phyloP scores from a whole-genome alignment of 2,797 vertebrate species.

The Crocidura indochinensis region DNA sequence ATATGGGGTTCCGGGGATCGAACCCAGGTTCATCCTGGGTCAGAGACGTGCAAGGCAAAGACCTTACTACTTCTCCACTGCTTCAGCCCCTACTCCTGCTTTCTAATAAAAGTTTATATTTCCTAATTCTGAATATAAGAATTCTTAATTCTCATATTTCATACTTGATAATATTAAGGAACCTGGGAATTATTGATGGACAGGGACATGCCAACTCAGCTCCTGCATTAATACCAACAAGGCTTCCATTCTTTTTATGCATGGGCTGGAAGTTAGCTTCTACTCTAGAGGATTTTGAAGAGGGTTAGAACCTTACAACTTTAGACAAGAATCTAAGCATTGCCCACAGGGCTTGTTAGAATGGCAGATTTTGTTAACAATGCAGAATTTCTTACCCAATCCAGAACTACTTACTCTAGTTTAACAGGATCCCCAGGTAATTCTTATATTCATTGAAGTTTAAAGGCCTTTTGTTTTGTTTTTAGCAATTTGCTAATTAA shows the following conservation, averaged over 20 bases:
- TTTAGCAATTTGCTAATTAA: conserved; percentile 73
- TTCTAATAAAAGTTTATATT: too few relatives aligned
- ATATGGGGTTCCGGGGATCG: too few relatives aligned
- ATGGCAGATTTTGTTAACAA: conserved; percentile 55
- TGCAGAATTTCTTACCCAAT: conserved; percentile 18
- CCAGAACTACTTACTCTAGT: conserved; percentile 31
- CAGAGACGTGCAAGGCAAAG: too few relatives aligned
- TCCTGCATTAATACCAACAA: not conserved
- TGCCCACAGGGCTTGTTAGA: conserved; percentile 24
- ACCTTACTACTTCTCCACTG: too few relatives aligned
- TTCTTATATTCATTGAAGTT: conserved; percentile 55
- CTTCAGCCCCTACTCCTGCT: too few relatives aligned
- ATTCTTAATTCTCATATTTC: too few relatives aligned
- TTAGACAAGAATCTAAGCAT: not conserved
- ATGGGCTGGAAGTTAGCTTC: not conserved
- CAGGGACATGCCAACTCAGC: too few relatives aligned
- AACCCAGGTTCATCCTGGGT: too few relatives aligned
- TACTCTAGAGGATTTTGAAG: not conserved
- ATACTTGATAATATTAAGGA: too few relatives aligned
- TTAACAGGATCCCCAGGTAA: conserved; percentile 68
- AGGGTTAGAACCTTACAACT: not conserved
- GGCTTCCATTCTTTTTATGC: not conserved
- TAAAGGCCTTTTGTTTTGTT: conserved; percentile 51
- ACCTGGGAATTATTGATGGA: too few relatives aligned
- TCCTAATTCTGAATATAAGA: too few relatives aligned